These are phyloP conservation scores for Entelurus aequoreus DNA, from an alignment of 2,113 vertebrate species.

Conservation along the genomic window DNA sequence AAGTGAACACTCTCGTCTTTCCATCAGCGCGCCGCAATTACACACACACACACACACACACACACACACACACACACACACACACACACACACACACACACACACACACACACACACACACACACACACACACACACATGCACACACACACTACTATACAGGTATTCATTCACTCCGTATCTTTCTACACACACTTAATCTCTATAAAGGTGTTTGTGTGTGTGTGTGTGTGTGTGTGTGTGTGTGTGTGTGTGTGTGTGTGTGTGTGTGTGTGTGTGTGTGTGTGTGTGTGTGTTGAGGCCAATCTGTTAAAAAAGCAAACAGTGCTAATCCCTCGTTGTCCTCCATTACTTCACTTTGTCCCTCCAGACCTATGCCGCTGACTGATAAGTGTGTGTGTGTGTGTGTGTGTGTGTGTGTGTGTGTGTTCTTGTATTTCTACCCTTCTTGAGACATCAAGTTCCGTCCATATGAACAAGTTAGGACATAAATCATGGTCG, in stretches of 20 bases:
- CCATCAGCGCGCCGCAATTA: constrained; percentile 57
- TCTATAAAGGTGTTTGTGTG: background rate
- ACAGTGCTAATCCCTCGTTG: constrained; percentile 78
- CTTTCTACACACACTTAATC: background rate
- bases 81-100: constrained; percentile 10
- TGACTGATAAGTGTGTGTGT: constrained; percentile 63
- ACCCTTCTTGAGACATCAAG: too few species aligned
- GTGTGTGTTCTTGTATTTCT: too few species aligned
- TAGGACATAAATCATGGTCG: too few species aligned
- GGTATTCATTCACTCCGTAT: background rate
- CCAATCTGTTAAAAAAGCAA: constrained; percentile 66
- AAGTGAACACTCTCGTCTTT: constrained; percentile 57
- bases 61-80: constrained; percentile 2
- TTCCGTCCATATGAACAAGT: too few species aligned
- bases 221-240: constrained; percentile 29
- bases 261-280: constrained; percentile 18
- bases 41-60: constrained; percentile 3
- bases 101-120: background rate
- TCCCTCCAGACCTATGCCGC: constrained; percentile 78
- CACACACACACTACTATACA: constrained; percentile 6
- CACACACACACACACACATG: too few species aligned
- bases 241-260: constrained; percentile 11
- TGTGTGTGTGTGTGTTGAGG: constrained; percentile 14
- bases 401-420: too few species aligned
- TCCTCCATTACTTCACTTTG: constrained; percentile 84